Evolutionary conservation across 2,797 vertebrate species (phyloP).

Genomic region (Antrozous pallidus): DNA sequence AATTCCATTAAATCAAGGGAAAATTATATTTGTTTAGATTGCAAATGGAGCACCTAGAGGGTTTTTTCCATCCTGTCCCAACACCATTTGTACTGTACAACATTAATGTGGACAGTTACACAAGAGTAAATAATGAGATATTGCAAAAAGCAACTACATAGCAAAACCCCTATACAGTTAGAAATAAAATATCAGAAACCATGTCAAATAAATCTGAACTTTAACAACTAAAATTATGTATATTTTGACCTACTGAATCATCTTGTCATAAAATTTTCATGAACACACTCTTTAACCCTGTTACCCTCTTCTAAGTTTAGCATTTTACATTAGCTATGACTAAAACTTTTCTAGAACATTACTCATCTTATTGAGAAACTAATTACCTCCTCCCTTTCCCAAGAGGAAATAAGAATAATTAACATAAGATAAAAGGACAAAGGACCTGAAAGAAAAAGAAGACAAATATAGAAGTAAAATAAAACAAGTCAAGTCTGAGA

Average conservation of each 20-base stretch:
- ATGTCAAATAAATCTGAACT: neutral
- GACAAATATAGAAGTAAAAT: neutral
- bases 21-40: neutral
- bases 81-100: neutral
- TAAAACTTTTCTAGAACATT: neutral
- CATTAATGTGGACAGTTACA: neutral
- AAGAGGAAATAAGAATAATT: neutral
- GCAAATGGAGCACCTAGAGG: neutral
- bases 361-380: conserved; percentile 39
- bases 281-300: neutral
- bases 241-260: neutral
- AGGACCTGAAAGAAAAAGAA: neutral
- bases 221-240: conserved; percentile 13
- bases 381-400: conserved; percentile 19
- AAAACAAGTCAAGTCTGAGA: neutral
- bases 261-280: neutral
- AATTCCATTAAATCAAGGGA: neutral
- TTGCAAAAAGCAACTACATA: neutral
- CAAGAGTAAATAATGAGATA: neutral
- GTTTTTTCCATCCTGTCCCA: neutral
- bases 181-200: conserved; percentile 11
- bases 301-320: neutral
- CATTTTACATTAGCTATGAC: neutral
- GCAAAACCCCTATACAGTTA: neutral
- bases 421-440: neutral